Conservation (phyloP, 2,797 vertebrate species). For the Naso thynnoides region DNA sequence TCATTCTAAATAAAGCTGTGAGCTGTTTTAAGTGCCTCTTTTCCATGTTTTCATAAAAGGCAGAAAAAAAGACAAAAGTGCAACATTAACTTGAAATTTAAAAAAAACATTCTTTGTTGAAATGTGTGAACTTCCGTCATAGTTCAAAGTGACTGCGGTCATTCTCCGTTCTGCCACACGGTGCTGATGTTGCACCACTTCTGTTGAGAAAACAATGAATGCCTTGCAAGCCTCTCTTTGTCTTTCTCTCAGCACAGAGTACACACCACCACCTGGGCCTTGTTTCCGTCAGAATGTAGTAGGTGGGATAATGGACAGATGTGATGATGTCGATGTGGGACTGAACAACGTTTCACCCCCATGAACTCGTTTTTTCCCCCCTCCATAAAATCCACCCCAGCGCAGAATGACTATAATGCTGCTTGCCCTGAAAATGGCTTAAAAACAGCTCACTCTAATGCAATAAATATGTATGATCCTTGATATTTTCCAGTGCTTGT, state of each 20-base stretch:
- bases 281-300: conserved; percentile 2
- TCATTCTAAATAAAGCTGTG: not conserved
- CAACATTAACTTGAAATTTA: not conserved
- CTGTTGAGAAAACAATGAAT: conserved; percentile 23
- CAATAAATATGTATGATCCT: conserved; percentile 46
- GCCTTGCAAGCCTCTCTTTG: conserved; percentile 56
- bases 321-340: conserved; percentile 13
- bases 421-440: conserved; percentile 33
- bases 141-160: not conserved
- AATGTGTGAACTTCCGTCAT: not conserved
- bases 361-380: not conserved
- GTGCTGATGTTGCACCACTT: conserved; percentile 59
- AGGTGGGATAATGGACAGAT: conserved; percentile 28
- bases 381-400: conserved; percentile 10
- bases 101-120: not conserved
- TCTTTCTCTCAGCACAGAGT: conserved; percentile 38
- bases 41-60: not conserved
- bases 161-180: conserved; percentile 64
- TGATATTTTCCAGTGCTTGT: conserved; percentile 56
- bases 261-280: conserved; percentile 45
- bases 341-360: not conserved
- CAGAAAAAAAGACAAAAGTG: not conserved
- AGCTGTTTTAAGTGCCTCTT: not conserved
- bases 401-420: not conserved
- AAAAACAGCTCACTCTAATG: conserved; percentile 28